Conservation (phyloP, 2,797 vertebrate species). For the Coilia nasus region DNA sequence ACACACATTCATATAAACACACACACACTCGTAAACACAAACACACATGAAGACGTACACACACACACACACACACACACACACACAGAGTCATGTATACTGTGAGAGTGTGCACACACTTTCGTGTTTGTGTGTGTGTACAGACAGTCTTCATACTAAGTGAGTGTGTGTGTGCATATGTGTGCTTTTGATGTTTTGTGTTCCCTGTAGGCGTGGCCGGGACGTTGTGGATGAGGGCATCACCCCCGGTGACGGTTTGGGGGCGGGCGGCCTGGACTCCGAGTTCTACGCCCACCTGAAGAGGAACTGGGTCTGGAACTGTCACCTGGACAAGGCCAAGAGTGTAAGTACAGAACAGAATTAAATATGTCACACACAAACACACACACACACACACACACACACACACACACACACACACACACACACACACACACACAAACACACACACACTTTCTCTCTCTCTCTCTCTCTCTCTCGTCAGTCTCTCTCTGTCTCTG, state of each 20-base stretch:
- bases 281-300: slow-evolving; percentile 93
- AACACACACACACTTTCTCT: no score
- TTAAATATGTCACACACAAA: slow-evolving; percentile 26
- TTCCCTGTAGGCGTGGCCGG: slow-evolving; percentile 76
- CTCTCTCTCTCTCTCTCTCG: no score
- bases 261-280: slow-evolving; percentile 90
- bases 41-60: no score
- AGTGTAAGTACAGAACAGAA: slow-evolving; percentile 62
- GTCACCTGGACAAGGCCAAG: slow-evolving; percentile 78
- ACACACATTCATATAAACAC: background rate
- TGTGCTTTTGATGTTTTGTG: background rate
- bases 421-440: no score
- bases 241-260: slow-evolving; percentile 87
- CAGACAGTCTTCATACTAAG: background rate
- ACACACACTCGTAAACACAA: background rate
- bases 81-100: no score
- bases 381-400: no score
- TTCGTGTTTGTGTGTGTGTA: slow-evolving; percentile 45
- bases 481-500: no score
- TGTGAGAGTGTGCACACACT: no score
- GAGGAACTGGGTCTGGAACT: slow-evolving; percentile 97
- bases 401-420: slow-evolving; percentile 22
- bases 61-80: no score
- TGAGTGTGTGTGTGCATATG: background rate
- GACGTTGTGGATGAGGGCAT: slow-evolving; percentile 83